A percentile compares a stretch with the other conserved stretches of the same genome.
Conservation (phyloP, 1,140 invertebrate species). For the Ceratosolen fusciceps region DNA sequence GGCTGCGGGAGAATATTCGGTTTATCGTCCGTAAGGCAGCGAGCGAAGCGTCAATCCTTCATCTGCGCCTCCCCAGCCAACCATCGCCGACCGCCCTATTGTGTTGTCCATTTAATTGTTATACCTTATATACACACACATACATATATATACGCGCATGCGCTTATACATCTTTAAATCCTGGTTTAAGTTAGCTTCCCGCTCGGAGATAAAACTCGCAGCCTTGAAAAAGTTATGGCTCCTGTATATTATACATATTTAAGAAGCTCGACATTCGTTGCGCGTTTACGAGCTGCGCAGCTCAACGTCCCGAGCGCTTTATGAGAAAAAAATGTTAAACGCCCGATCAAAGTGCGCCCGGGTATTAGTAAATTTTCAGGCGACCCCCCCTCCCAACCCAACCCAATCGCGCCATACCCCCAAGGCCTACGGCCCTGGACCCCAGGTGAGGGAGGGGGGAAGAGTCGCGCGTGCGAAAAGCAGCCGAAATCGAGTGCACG, state of each 20-base stretch:
- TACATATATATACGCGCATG: too few relatives aligned
- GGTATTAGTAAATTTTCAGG: conserved; percentile 2
- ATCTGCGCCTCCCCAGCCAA: neutral
- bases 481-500: too few relatives aligned
- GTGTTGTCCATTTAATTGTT: neutral
- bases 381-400: too few relatives aligned
- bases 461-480: too few relatives aligned
- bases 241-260: conserved; percentile 1
- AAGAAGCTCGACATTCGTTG: conserved; percentile 12
- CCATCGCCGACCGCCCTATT: neutral
- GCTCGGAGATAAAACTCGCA: neutral
- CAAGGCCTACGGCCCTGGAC: too few relatives aligned
- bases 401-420: too few relatives aligned
- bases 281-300: conserved; percentile 5
- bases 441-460: neutral
- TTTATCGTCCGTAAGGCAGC: neutral
- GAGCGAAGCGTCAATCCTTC: neutral
- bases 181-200: neutral
- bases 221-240: conserved; percentile 1
- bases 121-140: too few relatives aligned
- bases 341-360: neutral
- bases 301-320: neutral
- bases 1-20: neutral
- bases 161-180: neutral
- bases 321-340: conserved; percentile 19